A percentile compares a stretch with the other conserved stretches of the same genome.
phyloP scores from a whole-genome alignment of 2,888 invertebrate genomes.

The Phalera bucephala region DNA sequence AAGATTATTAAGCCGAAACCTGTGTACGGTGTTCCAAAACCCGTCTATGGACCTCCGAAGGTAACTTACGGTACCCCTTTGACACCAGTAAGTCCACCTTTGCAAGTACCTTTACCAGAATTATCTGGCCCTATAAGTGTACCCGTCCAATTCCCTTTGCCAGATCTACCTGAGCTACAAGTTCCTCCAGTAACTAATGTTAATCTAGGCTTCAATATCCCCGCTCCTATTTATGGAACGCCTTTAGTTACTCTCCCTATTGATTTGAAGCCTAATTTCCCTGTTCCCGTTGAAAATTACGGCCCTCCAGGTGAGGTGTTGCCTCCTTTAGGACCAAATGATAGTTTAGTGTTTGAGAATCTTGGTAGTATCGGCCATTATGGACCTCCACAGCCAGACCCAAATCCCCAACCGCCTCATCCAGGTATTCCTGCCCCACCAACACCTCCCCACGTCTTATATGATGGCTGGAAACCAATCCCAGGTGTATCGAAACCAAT shows the following conservation, averaged over 20 bases:
- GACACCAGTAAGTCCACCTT: constrained; percentile 3
- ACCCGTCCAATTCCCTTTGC: too few species aligned
- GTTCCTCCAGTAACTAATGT: constrained; percentile 30
- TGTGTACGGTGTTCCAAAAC: constrained; percentile 13
- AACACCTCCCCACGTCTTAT: constrained; percentile 88
- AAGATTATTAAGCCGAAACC: constrained; percentile 54
- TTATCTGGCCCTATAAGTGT: too few species aligned
- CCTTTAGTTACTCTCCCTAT: constrained; percentile 54
- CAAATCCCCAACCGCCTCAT: constrained; percentile 84
- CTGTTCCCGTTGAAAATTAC: constrained; percentile 65
- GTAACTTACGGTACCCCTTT: constrained; percentile 17
- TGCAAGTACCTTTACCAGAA: too few species aligned
- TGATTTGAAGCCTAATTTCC: constrained; percentile 73
- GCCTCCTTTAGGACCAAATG: constrained; percentile 61
- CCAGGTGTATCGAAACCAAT: constrained; percentile 84
- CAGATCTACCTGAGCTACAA: constrained; percentile 8
- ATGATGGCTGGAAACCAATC: constrained; percentile 94
- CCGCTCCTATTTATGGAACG: constrained; percentile 72
- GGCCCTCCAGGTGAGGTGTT: constrained; percentile 72
- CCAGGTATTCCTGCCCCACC: constrained; percentile 89
- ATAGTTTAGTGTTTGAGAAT: constrained; percentile 65
- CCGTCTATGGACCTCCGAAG: constrained; percentile 24
- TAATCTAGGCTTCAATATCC: constrained; percentile 57
- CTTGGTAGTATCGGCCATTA: constrained; percentile 67
- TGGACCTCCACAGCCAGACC: constrained; percentile 84